A percentile compares a stretch with the other conserved stretches of the same genome.
Conservation (phyloP, 1,140 invertebrate genomes). For the Babylonia areolata region DNA sequence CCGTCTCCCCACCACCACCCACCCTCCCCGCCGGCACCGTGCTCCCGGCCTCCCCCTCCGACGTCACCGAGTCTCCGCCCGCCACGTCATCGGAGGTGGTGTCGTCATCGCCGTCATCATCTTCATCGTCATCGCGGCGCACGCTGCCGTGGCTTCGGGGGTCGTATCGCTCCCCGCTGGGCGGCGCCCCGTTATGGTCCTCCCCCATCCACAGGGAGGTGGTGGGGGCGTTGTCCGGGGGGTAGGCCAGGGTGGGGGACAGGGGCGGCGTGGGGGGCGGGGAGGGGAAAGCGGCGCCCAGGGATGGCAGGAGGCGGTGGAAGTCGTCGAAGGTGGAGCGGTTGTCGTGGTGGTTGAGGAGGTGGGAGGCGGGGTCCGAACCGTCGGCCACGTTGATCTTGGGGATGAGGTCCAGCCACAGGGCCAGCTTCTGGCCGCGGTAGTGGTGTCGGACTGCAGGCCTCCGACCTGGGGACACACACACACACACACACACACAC, state of each 20-base stretch:
- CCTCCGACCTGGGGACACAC: conserved; percentile 40
- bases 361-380: conserved; percentile 84
- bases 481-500: too few relatives aligned
- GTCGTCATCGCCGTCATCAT: not conserved
- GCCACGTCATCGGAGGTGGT: not conserved
- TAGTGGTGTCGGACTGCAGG: conserved; percentile 90
- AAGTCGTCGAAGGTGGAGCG: conserved; percentile 64
- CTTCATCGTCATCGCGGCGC: not conserved
- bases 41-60: not conserved
- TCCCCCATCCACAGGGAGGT: not conserved
- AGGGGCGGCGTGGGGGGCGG: conserved; percentile 72
- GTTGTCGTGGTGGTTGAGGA: conserved; percentile 82
- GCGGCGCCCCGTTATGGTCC: not conserved
- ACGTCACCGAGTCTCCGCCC: not conserved
- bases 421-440: conserved; percentile 94
- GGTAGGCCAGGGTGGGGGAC: conserved; percentile 36
- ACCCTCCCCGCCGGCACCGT: not conserved
- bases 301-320: conserved; percentile 61
- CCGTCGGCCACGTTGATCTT: conserved; percentile 92
- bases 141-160: not conserved
- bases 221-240: conserved; percentile 25
- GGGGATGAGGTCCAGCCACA: conserved; percentile 96
- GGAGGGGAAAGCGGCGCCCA: conserved; percentile 62
- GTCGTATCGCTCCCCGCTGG: not conserved
- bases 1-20: conserved; percentile 4